These are phyloP conservation scores for Metalampra italica DNA, from an alignment of 2,888 invertebrate genomes.

Conservation along the genomic window DNA sequence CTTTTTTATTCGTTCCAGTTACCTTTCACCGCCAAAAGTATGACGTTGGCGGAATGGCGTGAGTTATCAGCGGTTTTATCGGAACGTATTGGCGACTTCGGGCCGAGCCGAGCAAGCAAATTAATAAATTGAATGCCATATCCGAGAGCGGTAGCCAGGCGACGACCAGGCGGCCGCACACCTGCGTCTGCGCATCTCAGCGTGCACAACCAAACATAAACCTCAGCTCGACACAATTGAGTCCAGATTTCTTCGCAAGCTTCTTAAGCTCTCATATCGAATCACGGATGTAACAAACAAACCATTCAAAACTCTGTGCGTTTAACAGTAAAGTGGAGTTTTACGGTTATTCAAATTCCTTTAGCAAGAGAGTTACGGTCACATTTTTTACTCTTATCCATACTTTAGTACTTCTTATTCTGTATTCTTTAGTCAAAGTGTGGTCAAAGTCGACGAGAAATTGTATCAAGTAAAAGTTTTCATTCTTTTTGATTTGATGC, in stretches of 20 bases:
- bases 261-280: slow-evolving; percentile 62
- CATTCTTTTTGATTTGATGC: too few species aligned
- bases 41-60: slow-evolving; percentile 9
- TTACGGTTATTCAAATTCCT: slow-evolving; percentile 61
- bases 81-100: slow-evolving; percentile 12
- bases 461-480: slow-evolving; percentile 23
- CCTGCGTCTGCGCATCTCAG: slow-evolving; percentile 69
- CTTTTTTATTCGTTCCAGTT: slow-evolving; percentile 10
- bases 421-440: too few species aligned
- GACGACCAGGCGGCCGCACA: slow-evolving; percentile 73
- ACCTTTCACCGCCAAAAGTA: slow-evolving; percentile 15
- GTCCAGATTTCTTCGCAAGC: slow-evolving; percentile 15
- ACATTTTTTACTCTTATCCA: slow-evolving; percentile 38
- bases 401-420: too few species aligned
- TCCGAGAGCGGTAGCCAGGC: slow-evolving; percentile 71
- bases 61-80: slow-evolving; percentile 13
- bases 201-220: slow-evolving; percentile 23
- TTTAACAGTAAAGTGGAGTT: slow-evolving; percentile 65
- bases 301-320: slow-evolving; percentile 72
- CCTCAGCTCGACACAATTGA: slow-evolving; percentile 13
- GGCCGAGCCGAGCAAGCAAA: slow-evolving; percentile 68
- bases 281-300: slow-evolving; percentile 75
- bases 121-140: slow-evolving; percentile 75
- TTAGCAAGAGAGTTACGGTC: slow-evolving; percentile 43
- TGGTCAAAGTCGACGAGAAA: slow-evolving; percentile 28